phyloP scores from a whole-genome alignment of 2,888 invertebrate genomes.

The Sycophila texana region DNA sequence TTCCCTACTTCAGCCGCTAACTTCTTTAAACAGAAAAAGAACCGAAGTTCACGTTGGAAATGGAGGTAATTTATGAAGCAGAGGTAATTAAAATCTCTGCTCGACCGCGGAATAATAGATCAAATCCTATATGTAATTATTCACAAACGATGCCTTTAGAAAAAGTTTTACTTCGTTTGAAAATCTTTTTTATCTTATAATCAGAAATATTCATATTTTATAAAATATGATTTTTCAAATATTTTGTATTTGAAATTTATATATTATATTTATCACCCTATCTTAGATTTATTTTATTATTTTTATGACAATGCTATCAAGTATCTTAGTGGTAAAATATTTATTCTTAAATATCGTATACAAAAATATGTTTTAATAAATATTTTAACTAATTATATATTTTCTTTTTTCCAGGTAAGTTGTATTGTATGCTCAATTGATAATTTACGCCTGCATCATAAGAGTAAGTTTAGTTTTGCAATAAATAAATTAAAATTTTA shows the following conservation, averaged over 20 bases:
- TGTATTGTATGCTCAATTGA: neutral
- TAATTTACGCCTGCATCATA: neutral
- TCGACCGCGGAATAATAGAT: conserved; percentile 19
- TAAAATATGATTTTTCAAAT: neutral
- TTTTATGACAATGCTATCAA: neutral
- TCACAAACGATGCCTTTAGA: conserved; percentile 3
- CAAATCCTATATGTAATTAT: conserved; percentile 16
- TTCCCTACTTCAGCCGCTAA: neutral
- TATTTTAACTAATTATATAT: neutral
- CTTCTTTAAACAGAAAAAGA: neutral
- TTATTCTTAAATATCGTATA: too few species aligned
- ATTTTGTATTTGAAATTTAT: neutral
- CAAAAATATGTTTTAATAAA: neutral
- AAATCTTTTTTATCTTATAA: too few species aligned
- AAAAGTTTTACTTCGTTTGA: neutral
- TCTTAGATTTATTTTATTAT: neutral
- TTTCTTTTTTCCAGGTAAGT: neutral
- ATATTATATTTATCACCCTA: neutral
- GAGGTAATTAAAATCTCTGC: neutral
- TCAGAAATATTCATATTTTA: too few species aligned
- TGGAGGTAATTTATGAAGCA: conserved; percentile 10
- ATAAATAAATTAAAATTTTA: too few species aligned
- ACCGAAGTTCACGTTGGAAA: conserved; percentile 1
- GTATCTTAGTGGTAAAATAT: too few species aligned
- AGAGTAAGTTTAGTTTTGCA: neutral